Evolutionary conservation across 1,140 invertebrate genomes (phyloP).

Genomic region (Coelopa frigida): DNA sequence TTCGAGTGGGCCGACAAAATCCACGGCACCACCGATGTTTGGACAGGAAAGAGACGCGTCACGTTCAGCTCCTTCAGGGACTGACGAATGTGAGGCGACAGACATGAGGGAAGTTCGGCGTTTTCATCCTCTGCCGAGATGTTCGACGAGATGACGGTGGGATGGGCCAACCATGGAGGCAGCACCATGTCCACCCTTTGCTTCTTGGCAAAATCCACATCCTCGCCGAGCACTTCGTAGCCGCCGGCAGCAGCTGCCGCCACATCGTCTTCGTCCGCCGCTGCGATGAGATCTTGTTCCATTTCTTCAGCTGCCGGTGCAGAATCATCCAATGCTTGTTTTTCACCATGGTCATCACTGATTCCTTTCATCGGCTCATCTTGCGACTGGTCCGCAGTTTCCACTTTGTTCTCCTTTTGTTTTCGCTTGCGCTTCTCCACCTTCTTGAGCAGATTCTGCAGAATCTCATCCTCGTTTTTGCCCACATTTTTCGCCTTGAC

Average conservation of each 20-base stretch:
- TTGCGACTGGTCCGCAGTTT: slow-evolving; percentile 5
- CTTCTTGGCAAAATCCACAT: slow-evolving; percentile 47
- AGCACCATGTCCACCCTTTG: slow-evolving; percentile 63
- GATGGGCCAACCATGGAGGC: slow-evolving; percentile 80
- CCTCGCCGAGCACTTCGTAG: slow-evolving; percentile 49
- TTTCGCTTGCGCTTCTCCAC: slow-evolving; percentile 32
- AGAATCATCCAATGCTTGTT: neutral
- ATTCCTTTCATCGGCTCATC: neutral
- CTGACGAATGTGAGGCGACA: slow-evolving; percentile 50
- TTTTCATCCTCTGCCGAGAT: slow-evolving; percentile 54
- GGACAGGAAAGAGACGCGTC: slow-evolving; percentile 79
- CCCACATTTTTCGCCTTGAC: neutral
- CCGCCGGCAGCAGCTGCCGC: slow-evolving; percentile 12
- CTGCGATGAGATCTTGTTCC: slow-evolving; percentile 2
- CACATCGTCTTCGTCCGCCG: slow-evolving; percentile 8
- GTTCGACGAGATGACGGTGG: slow-evolving; percentile 58
- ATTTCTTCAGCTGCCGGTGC: neutral
- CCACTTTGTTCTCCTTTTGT: slow-evolving; percentile 19
- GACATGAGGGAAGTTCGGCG: slow-evolving; percentile 41
- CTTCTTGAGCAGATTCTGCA: slow-evolving; percentile 52
- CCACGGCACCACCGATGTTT: slow-evolving; percentile 75
- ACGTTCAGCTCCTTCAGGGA: slow-evolving; percentile 67
- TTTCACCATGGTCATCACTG: neutral
- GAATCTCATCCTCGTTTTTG: slow-evolving; percentile 48
- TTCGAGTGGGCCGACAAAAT: slow-evolving; percentile 58